phyloP scores from a whole-genome alignment of 2,888 invertebrate genomes.

The Drosophila quinaria region DNA sequence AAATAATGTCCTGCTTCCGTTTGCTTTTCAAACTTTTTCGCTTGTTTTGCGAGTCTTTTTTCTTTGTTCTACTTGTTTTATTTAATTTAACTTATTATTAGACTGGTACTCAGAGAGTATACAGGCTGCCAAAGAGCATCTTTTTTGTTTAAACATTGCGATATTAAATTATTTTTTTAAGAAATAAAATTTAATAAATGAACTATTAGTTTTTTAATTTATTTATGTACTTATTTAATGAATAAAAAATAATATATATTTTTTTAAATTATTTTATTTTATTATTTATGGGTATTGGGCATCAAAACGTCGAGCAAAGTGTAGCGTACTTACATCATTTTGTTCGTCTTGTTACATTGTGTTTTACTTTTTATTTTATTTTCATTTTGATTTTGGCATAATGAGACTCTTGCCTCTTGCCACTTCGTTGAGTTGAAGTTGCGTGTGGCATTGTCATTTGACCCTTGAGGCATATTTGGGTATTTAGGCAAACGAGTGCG shows the following conservation, averaged over 20 bases:
- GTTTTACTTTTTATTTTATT: conserved; percentile 18
- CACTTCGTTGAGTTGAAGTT: neutral
- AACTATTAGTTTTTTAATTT: too few relatives aligned
- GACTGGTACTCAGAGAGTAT: neutral
- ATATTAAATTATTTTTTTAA: too few relatives aligned
- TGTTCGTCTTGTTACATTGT: conserved; percentile 7
- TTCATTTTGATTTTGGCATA: conserved; percentile 43
- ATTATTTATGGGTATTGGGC: neutral
- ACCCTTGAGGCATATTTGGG: conserved; percentile 45
- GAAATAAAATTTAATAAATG: too few relatives aligned
- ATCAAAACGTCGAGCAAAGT: neutral
- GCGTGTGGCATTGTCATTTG: conserved; percentile 63
- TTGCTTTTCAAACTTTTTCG: conserved; percentile 48
- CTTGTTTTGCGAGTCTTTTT: conserved; percentile 22
- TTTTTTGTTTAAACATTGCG: too few relatives aligned
- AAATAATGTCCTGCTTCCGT: conserved; percentile 75
- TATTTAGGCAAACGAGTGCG: conserved; percentile 45
- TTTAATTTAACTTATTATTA: conserved; percentile 9
- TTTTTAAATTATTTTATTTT: conserved; percentile 1
- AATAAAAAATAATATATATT: too few relatives aligned
- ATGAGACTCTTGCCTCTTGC: conserved; percentile 39
- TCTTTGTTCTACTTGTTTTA: neutral
- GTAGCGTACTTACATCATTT: neutral
- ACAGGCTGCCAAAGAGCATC: neutral
- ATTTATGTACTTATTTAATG: too few relatives aligned